Evolutionary conservation across 2,888 invertebrate species (phyloP), one percentile per base, ranked within the genome.

Genomic region (Adineta ricciae): DNA sequence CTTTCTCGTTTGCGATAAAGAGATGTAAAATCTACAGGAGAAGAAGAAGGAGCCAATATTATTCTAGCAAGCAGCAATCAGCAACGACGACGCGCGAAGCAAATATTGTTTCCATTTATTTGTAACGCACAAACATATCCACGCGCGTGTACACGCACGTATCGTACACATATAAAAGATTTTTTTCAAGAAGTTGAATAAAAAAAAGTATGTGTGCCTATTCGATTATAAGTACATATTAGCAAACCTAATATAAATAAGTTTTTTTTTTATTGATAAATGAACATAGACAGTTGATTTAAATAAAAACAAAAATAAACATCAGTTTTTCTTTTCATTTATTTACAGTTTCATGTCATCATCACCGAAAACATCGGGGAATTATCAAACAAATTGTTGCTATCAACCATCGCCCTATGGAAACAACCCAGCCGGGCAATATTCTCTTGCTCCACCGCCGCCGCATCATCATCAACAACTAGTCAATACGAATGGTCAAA

Each of bases 101-200:
- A 78, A 78, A 78, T 78, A 78, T 78, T 78, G 78, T 78, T 78
- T 78, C 78, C 41, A 78, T 78, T 64, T 78, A 78, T 78, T 78
- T 78, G 78, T 41, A 78, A 78, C 78, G 41, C 41, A 38, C 38
- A 38, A 41, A 41, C 41, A 78, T n/a, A 78, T 78, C 78, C 64
- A 64, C 64, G 64, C 64, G 64, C 64, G 64, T 64, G 64, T 64
- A 64, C 64, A 64, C 32, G 64, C 64, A 64, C 64, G 64, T 64
- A 64, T 64, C 64, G 64, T 64, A 32, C 64, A 78, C 41, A 78
- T 41, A 78, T 78, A 78, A 78, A 38, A 78, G 41, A 41, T 78
- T 78, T 73, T 46, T 78, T 78, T 78, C 41, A 41, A 78, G 38
- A 41, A 41, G 38, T 78, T 78, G 38, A n/a, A 78, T 78, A n/a